A percentile compares a stretch with the other conserved stretches of the same genome.
phyloP scores from a whole-genome alignment of 1,140 invertebrate species.

The Drosophila virilis region DNA sequence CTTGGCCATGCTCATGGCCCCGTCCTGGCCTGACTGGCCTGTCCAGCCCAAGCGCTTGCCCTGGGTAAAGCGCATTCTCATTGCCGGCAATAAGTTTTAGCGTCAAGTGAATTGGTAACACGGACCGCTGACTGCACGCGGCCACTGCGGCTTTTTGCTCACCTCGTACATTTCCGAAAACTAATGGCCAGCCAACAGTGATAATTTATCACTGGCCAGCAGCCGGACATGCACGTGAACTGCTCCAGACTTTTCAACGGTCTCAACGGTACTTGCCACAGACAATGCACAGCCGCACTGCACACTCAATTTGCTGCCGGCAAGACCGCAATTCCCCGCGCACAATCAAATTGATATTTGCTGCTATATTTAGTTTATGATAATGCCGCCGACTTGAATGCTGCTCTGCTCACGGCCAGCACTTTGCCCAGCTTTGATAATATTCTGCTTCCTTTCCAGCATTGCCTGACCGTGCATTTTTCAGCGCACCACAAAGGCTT shows the following conservation, averaged over 20 bases:
- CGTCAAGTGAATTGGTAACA: slow-evolving; percentile 54
- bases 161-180: slow-evolving; percentile 79
- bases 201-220: slow-evolving; percentile 81
- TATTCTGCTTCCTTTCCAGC: slow-evolving; percentile 61
- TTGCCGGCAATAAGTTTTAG: slow-evolving; percentile 67
- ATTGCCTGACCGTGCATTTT: slow-evolving; percentile 39
- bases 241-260: slow-evolving; percentile 34
- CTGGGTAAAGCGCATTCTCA: slow-evolving; percentile 71
- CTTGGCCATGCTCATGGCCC: slow-evolving; percentile 44
- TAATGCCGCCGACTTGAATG: slow-evolving; percentile 68
- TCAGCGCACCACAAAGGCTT: slow-evolving; percentile 56
- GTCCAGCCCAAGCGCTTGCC: slow-evolving; percentile 30
- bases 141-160: slow-evolving; percentile 45
- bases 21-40: slow-evolving; percentile 6
- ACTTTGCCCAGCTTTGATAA: slow-evolving; percentile 39
- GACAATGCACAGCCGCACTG: slow-evolving; percentile 57
- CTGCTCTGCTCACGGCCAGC: slow-evolving; percentile 18
- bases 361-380: slow-evolving; percentile 82
- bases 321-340: slow-evolving; percentile 24
- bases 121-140: slow-evolving; percentile 15
- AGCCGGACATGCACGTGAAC: slow-evolving; percentile 68
- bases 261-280: slow-evolving; percentile 71
- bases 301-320: slow-evolving; percentile 77
- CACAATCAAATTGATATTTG: slow-evolving; percentile 82
- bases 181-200: slow-evolving; percentile 76